Evolutionary conservation across 1,140 invertebrate species (phyloP), one percentile per base, ranked within the genome.

Genomic region (Bombus waltoni): DNA sequence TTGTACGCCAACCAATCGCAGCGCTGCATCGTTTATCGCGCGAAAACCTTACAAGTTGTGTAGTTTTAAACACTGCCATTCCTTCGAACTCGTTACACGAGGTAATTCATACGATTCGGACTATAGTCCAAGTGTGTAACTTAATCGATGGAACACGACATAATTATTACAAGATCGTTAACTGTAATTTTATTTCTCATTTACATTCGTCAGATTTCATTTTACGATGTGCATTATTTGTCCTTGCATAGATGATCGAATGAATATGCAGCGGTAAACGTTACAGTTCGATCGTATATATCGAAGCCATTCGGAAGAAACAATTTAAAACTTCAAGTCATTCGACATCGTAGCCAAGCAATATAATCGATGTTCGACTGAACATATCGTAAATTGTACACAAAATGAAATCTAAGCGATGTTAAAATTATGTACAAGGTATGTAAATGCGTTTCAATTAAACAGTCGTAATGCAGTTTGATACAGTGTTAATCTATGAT

Each of bases 1-100:
- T 83, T 81, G 62, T 81, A 53, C n/a, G 73, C 5, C 75, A 22
- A 10, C 89, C 89, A 90, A 88, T 85, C 70, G 40, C n/a, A 32
- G 40, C 42, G 62, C n/a, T 65, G 0, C 57, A 22, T 3, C 53
- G 28, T 10, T 8, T 32, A n/a, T 32, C 71, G 62, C 57, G 71
- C n/a, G 68, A 84, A 59, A 81, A 83, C 22, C 47, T n/a, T 53
- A 53, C 47, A 53, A 53, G 47, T 53, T 53, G 13, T 53, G 47
- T 15, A 25, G n/a, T 59, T 81, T 81, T n/a, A 68, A 81, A 47
- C 59, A 44, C 42, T 22, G 25, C 22, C 22, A 25, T n/a, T 28
- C 40, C 10, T 59, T 4, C 32, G 22, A 42, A 53, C 44, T 22
- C 25, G n/a, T 35, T 40, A 28, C 25, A 42, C 25, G 38, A 11